Conservation (phyloP, 2,888 invertebrate genomes). For the Andricus quercusramuli region DNA sequence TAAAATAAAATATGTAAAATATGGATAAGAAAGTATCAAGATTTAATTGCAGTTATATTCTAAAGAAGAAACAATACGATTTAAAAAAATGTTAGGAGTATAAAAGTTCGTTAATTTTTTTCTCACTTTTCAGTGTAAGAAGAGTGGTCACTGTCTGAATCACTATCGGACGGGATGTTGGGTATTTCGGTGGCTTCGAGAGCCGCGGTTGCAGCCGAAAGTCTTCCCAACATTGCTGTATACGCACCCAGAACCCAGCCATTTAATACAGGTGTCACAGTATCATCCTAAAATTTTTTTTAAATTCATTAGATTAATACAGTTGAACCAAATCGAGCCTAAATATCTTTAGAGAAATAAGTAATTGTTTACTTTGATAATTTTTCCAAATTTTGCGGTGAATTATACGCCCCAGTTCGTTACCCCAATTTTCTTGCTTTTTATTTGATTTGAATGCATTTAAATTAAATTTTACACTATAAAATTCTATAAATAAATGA, state of each 20-base stretch:
- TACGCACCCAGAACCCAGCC: constrained; percentile 75
- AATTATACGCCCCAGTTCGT: no score
- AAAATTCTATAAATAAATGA: no score
- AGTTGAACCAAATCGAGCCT: no score
- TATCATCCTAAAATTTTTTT: constrained; percentile 65
- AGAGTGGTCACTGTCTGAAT: constrained; percentile 75
- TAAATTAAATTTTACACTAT: no score
- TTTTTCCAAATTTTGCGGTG: no score
- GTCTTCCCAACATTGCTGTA: constrained; percentile 75
- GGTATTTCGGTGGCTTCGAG: constrained; percentile 71
- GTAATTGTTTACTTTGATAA: no score
- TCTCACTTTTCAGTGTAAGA: constrained; percentile 70
- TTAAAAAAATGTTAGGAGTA: background rate
- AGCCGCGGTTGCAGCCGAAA: constrained; percentile 74
- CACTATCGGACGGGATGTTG: constrained; percentile 72
- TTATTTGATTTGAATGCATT: no score
- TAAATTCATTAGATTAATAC: background rate
- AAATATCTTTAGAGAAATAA: no score
- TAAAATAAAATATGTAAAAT: background rate
- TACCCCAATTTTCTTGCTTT: no score
- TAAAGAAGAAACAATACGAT: no score
- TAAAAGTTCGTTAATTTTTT: background rate
- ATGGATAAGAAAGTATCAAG: no score
- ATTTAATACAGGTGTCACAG: constrained; percentile 72
- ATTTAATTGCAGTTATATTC: no score